Evolutionary conservation across 2,797 vertebrate genomes (phyloP).

Genomic region (Sebastolobus alascanus): DNA sequence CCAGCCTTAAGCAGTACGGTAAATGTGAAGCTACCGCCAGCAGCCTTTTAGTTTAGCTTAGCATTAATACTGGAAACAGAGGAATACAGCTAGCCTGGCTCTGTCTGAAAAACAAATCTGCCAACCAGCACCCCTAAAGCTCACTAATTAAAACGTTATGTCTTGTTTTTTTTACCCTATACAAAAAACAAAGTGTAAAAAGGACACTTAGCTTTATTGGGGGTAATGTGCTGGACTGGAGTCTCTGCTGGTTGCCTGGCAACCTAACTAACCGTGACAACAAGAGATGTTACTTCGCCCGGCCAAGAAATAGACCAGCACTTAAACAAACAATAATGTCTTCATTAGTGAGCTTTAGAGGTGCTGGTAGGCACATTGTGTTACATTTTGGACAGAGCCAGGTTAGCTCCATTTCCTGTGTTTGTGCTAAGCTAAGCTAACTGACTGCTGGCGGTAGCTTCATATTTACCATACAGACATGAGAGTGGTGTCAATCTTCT

Average conservation of each 20-base stretch:
- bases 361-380: not conserved
- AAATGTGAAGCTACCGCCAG: not conserved
- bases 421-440: not conserved
- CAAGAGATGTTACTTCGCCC: not conserved
- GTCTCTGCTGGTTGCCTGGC: not conserved
- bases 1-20: not conserved
- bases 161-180: not conserved
- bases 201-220: not conserved
- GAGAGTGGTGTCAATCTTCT: not conserved
- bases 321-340: not conserved
- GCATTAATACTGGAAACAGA: not conserved
- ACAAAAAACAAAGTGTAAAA: not conserved
- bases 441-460: not conserved
- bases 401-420: not conserved
- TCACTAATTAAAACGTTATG: not conserved
- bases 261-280: not conserved
- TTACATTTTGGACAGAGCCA: not conserved
- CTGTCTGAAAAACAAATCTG: not conserved
- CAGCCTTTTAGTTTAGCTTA: not conserved
- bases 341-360: not conserved
- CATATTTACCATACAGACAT: not conserved
- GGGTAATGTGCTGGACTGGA: not conserved
- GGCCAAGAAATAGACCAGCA: not conserved
- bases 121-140: constrained; percentile 1
- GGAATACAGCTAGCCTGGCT: not conserved